Evolutionary conservation across 2,888 invertebrate genomes (phyloP), one percentile per base, ranked within the genome.

Genomic region (Gari tellinella): DNA sequence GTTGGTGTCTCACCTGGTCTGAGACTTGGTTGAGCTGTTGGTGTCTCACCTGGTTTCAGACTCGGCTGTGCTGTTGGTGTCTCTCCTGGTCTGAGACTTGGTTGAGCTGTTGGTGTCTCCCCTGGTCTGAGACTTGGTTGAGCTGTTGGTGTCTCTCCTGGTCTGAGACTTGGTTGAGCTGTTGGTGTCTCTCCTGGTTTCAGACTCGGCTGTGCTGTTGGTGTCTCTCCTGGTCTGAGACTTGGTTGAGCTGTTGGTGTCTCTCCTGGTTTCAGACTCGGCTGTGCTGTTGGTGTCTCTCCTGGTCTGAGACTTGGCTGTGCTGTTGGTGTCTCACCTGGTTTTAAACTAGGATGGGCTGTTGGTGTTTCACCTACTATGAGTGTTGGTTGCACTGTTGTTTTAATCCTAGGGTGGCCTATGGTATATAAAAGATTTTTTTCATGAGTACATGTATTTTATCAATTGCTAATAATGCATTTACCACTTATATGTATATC

Each of bases 1-100:
- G 68, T 68, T 65, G 74, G 68, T 52, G 57, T 46, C 14, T 66
- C 58, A 17, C 70, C 63, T 21, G 66, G 38, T 10, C 38, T 41
- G 19, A 53, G 37, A 12, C 51, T 51, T 53, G 63, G 70, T 38
- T 62, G 57, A 17, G 75, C 69, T 52, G 75, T 69, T 65, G 74
- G 74, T 51, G 74, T 46, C 19, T 65, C 53, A n/a, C 73, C 73
- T 15, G 66, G 48, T 21, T 49, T 25, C 23, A 58, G 37, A 23
- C 69, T 56, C 60, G 72, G 74, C 41, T 67, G 58, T 17, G 72
- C 67, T 46, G 72, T 66, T 72, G 73, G 70, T 37, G 65, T 51
- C 14, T 66, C 58, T 46, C 73, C 78, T 43, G 66, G 51, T 8
- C 49, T 23, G 25, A 65, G 41, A 25, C 61, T 57, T 61, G 74